Evolutionary conservation across 1,140 invertebrate species (phyloP).

Genomic region (Xylocopa sonorina): DNA sequence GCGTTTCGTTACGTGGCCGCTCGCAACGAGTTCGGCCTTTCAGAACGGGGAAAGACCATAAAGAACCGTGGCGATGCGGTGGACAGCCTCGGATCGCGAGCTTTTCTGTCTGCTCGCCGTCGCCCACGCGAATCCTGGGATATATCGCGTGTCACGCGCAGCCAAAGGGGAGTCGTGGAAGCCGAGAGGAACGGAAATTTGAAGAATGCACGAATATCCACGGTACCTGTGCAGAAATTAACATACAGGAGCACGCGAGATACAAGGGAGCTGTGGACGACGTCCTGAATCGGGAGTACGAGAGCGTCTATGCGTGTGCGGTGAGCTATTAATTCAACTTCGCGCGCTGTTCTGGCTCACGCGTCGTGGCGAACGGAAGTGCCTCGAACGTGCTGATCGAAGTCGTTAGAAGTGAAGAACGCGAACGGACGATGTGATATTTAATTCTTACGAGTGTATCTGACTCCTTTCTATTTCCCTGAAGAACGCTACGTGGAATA

Average conservation of each 20-base stretch:
- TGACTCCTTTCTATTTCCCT: too few relatives aligned
- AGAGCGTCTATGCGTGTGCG: background rate
- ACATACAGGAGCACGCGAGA: background rate
- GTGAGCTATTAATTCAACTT: too few relatives aligned
- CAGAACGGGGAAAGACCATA: conserved; percentile 5
- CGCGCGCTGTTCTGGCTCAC: too few relatives aligned
- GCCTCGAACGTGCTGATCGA: too few relatives aligned
- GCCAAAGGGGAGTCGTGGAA: background rate
- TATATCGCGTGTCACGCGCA: conserved; percentile 22
- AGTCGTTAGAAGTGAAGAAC: too few relatives aligned
- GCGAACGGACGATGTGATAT: too few relatives aligned
- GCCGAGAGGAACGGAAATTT: background rate
- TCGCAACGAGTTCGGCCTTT: conserved; percentile 39
- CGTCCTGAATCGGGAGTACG: background rate
- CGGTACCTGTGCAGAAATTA: background rate
- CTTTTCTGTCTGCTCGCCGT: background rate
- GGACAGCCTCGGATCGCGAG: conserved; percentile 11
- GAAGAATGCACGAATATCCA: background rate
- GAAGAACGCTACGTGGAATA: too few relatives aligned
- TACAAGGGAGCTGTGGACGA: background rate
- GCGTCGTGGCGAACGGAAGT: too few relatives aligned
- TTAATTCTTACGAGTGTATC: too few relatives aligned
- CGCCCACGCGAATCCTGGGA: background rate
- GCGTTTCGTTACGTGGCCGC: conserved; percentile 37
- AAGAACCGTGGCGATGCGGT: conserved; percentile 24